Percentiles rank a stretch among this genome's conserved stretches.
Evolutionary conservation across 2,113 vertebrate species (phyloP).

Genomic region (Ceyx margarethae): DNA sequence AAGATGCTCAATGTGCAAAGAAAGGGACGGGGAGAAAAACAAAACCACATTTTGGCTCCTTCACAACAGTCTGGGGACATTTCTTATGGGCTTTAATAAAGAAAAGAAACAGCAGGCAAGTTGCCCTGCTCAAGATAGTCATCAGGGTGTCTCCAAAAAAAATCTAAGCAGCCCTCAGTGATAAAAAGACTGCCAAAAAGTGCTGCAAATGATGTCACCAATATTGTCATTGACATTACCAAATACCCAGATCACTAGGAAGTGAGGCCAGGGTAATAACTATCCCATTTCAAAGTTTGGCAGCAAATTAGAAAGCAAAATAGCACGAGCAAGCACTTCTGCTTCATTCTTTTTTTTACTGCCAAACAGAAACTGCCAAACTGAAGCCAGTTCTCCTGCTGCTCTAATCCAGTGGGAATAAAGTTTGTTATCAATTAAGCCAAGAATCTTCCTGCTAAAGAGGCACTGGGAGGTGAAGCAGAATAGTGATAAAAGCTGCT

Average conservation of each 20-base stretch:
- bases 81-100: not conserved
- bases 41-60: not conserved
- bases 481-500: not conserved
- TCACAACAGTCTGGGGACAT: not conserved
- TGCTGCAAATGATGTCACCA: not conserved
- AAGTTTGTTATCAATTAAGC: conserved; percentile 19
- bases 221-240: not conserved
- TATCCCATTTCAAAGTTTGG: conserved; percentile 6
- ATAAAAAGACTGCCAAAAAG: not conserved
- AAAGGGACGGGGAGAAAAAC: not conserved
- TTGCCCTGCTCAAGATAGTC: not conserved
- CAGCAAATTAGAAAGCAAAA: conserved; percentile 35
- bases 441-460: not conserved
- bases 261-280: not conserved
- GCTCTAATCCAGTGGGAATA: not conserved
- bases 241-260: not conserved
- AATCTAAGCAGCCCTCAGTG: not conserved
- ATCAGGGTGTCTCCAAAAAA: not conserved
- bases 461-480: not conserved
- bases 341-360: not conserved
- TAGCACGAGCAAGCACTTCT: not conserved
- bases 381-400: conserved; percentile 2
- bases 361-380: not conserved
- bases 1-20: not conserved
- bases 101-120: not conserved